These are phyloP conservation scores for Aptenodytes forsteri DNA, from an alignment of 2,113 vertebrate species.

Conservation along the genomic window DNA sequence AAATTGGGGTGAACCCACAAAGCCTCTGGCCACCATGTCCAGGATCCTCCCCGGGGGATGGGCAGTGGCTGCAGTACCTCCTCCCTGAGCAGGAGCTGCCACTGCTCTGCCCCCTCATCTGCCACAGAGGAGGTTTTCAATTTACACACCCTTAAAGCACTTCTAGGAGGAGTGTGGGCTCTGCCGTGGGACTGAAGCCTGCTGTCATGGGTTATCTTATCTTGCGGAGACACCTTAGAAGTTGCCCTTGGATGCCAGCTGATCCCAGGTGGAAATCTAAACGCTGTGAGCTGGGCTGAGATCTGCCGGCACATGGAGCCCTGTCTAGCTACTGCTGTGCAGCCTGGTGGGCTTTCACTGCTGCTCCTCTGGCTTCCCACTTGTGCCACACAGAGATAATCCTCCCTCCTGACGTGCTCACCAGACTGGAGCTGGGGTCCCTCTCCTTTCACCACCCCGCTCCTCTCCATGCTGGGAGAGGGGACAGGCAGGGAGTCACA, in stretches of 20 bases:
- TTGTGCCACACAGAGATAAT: background rate
- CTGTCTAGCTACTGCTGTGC: background rate
- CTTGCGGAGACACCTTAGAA: background rate
- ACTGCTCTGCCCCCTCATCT: background rate
- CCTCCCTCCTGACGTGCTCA: background rate
- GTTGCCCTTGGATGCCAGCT: background rate
- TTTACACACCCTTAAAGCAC: too few species aligned
- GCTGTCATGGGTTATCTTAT: background rate
- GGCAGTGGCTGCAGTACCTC: background rate
- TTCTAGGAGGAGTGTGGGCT: background rate
- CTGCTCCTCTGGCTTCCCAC: background rate
- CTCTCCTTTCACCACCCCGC: fast-evolving
- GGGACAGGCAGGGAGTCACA: background rate
- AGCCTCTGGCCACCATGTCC: background rate
- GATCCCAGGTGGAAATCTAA: background rate
- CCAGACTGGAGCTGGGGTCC: background rate
- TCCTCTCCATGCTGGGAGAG: background rate
- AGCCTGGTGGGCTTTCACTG: background rate
- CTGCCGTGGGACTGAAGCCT: background rate
- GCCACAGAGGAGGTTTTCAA: fast-evolving
- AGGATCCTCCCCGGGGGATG: background rate
- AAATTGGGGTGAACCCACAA: background rate
- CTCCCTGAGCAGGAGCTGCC: background rate
- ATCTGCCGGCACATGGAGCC: background rate
- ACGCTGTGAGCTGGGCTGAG: background rate